These are phyloP conservation scores for Rhipidura dahli DNA, from an alignment of 2,113 vertebrate genomes.

Conservation along the genomic window DNA sequence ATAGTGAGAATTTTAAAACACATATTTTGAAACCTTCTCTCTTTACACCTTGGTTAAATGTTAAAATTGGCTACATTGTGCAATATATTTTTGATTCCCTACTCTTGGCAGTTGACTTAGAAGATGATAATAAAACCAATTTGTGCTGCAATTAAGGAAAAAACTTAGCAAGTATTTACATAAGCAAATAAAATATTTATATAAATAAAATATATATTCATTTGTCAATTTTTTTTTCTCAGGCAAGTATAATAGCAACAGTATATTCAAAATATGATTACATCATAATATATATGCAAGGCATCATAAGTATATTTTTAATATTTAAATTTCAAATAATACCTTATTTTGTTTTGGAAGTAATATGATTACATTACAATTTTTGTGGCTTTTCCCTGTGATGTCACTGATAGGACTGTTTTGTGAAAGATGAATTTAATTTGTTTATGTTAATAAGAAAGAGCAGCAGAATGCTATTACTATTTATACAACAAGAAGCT, in stretches of 20 bases:
- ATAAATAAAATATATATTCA: neutral
- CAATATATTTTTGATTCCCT: neutral
- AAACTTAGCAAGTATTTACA: neutral
- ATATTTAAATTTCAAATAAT: neutral
- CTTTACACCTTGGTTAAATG: neutral
- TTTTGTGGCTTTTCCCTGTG: neutral
- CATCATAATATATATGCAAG: neutral
- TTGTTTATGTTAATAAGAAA: slow-evolving; percentile 18
- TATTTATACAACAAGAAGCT: neutral
- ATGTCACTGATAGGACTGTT: neutral
- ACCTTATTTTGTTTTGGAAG: neutral
- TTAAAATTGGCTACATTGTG: neutral
- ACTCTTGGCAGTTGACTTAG: neutral
- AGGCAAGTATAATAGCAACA: neutral
- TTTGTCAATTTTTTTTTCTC: neutral
- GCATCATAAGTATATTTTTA: neutral
- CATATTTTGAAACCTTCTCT: neutral
- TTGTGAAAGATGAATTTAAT: slow-evolving; percentile 18
- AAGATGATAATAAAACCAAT: neutral
- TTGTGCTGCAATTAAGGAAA: neutral
- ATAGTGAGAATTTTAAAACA: neutral
- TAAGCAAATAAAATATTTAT: neutral
- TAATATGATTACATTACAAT: neutral
- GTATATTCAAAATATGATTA: neutral
- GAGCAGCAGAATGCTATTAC: neutral